Evolutionary conservation across 2,797 vertebrate species (phyloP).

Genomic region (Hoplostethus mediterraneus): DNA sequence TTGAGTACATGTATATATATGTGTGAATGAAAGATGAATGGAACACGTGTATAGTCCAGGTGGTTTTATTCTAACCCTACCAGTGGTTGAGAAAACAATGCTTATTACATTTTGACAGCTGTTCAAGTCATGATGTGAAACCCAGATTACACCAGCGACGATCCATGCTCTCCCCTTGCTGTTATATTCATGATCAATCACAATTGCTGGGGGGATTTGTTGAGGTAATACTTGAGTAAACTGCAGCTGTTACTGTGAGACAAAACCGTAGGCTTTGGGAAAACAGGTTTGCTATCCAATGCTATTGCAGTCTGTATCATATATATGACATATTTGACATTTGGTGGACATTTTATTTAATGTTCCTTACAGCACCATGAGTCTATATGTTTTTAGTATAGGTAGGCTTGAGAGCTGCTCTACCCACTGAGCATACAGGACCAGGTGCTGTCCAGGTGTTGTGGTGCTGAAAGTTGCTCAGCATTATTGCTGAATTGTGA

Average conservation of each 20-base stretch:
- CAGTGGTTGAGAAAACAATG: constrained; percentile 22
- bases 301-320: neutral
- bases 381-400: constrained; percentile 26
- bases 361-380: neutral
- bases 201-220: neutral
- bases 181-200: neutral
- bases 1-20: neutral
- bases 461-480: constrained; percentile 60
- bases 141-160: neutral
- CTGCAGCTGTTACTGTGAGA: neutral
- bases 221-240: neutral
- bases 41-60: neutral
- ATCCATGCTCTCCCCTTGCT: neutral
- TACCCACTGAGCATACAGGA: constrained; percentile 36
- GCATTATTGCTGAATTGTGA: constrained; percentile 10
- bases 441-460: constrained; percentile 58
- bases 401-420: constrained; percentile 6
- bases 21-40: neutral
- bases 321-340: neutral
- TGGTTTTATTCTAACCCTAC: neutral
- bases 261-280: neutral
- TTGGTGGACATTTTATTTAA: neutral
- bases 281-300: neutral
- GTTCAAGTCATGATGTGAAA: constrained; percentile 1
- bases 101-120: constrained; percentile 23